Percentiles rank a stretch among this genome's conserved stretches.
phyloP scores from a whole-genome alignment of 2,797 vertebrate genomes.

The Furcifer pardalis region DNA sequence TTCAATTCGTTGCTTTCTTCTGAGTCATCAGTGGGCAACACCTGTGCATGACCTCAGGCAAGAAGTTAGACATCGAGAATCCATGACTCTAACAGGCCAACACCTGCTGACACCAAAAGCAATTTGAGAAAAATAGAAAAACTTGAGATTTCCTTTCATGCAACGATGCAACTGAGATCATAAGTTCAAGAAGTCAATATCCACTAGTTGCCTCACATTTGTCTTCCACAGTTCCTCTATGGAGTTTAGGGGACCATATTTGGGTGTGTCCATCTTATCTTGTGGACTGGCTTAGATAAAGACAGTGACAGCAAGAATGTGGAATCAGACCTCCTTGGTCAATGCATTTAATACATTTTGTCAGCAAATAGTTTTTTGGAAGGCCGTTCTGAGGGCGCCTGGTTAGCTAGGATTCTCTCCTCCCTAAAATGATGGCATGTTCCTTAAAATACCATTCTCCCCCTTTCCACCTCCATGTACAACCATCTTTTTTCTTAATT shows the following conservation, averaged over 20 bases:
- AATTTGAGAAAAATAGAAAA: not conserved
- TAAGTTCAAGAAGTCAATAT: too few relatives aligned
- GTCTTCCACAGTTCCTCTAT: not conserved
- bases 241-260: not conserved
- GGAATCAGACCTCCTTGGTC: not conserved
- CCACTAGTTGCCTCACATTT: not conserved
- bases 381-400: not conserved
- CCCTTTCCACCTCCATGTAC: not conserved
- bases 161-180: too few relatives aligned
- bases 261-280: not conserved
- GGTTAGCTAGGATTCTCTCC: not conserved
- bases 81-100: constrained; percentile 35
- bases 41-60: constrained; percentile 59
- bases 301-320: not conserved
- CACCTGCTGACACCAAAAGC: constrained; percentile 40
- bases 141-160: not conserved
- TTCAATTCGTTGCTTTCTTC: constrained; percentile 22
- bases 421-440: not conserved
- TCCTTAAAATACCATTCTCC: not conserved
- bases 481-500: too few relatives aligned
- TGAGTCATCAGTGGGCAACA: constrained; percentile 64
- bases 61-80: constrained; percentile 43
- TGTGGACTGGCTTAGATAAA: too few relatives aligned
- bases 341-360: too few relatives aligned
- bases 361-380: not conserved